Base-by-base conservation (phyloP, 2,113 vertebrate species). In the Osmerus mordax region DNA sequence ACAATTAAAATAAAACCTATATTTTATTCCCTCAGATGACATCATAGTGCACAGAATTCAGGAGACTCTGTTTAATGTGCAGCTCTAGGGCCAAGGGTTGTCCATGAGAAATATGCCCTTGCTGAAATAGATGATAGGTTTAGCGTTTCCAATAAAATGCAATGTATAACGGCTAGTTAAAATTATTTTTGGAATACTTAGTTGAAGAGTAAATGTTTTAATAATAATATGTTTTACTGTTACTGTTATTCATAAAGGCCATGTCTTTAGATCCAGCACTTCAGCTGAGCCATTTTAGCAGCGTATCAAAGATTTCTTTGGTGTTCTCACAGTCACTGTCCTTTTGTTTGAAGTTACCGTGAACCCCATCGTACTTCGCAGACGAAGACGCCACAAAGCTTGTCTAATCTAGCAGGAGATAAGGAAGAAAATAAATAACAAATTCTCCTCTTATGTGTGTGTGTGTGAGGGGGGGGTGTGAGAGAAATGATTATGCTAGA, bases 261-360 rank as follows among this genome's bases (percentile, higher is more conserved):
- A 74, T 21, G 65, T 16, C 56, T 56, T 78, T 76, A 53, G 63
- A 58, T 75, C 65, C 23, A 36, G 32, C 32, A 7, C 32, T 36
- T 36, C 32, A 36, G 32, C 4, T 7, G 47, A 64, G 52, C 32
- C 51, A 52, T 41, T 68, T 69, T 67, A 74, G 65, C 83, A 77
- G 70, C 76, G 80, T 73, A 81, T 90, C 83, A 83, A 87, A 90
- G 85, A 69, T 63, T 61, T 68, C 67, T 54, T 23, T 78, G 32
- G 65, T 32, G 67, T 83, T 85, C 87, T 85, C 88, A 80, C 83
- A 81, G 82, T 87, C 77, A 82, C 86, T 47, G 29, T 55, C 29
- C 56, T 59, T 21, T 21, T 59, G 66, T 85, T 78, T 83, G 32
- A 36, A 86, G 85, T 86, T 78, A 83, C 76, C 18, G 75, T 76